A percentile compares a stretch with the other conserved stretches of the same genome.
phyloP scores from a whole-genome alignment of 2,888 invertebrate species.

The Amiota communis region DNA sequence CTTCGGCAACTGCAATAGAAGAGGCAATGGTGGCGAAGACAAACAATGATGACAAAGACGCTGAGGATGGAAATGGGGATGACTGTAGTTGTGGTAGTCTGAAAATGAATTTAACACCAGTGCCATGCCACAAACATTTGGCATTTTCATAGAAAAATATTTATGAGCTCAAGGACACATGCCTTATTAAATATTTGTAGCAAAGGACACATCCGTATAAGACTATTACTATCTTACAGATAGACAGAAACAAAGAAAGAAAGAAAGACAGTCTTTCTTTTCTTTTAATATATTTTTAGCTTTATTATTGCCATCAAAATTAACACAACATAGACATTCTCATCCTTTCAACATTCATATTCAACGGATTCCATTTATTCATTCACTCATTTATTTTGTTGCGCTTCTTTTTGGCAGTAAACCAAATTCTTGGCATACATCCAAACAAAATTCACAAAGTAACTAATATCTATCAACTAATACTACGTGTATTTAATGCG shows the following conservation, averaged over 20 bases:
- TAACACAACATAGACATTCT: too few species aligned
- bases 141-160: constrained; percentile 43
- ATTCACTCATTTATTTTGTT: too few species aligned
- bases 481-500: too few species aligned
- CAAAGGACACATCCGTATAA: neutral
- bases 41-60: neutral
- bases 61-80: neutral
- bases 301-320: too few species aligned
- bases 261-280: neutral
- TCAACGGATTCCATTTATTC: too few species aligned
- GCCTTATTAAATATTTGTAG: constrained; percentile 39
- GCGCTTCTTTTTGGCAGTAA: too few species aligned
- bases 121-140: constrained; percentile 47
- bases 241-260: too few species aligned
- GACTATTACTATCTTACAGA: neutral
- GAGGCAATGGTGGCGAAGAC: neutral
- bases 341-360: too few species aligned
- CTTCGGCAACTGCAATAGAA: neutral
- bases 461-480: too few species aligned
- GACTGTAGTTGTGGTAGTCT: constrained; percentile 28
- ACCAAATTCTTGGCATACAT: too few species aligned
- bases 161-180: constrained; percentile 49
- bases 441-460: too few species aligned
- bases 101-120: constrained; percentile 51
- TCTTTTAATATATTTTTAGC: too few species aligned